These are phyloP conservation scores for Lysiphlebus fabarum DNA, from an alignment of 1,140 invertebrate genomes.

Conservation along the genomic window DNA sequence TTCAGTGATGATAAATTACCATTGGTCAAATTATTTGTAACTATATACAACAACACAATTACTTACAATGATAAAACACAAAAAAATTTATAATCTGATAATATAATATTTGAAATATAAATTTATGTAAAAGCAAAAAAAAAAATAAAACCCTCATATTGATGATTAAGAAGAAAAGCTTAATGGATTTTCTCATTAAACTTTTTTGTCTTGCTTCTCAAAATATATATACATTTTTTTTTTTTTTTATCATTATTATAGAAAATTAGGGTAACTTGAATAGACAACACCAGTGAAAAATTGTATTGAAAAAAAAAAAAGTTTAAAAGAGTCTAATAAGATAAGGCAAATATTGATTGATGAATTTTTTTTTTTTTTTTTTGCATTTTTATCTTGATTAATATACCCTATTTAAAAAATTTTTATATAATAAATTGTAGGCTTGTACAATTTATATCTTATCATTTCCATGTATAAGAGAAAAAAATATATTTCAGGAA, in stretches of 20 bases:
- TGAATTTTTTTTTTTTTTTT: too few relatives aligned
- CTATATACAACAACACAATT: not conserved
- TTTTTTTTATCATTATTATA: constrained; percentile 15
- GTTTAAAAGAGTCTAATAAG: too few relatives aligned
- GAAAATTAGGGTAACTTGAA: not conserved
- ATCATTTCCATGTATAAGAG: not conserved
- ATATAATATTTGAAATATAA: not conserved
- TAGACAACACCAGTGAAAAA: too few relatives aligned
- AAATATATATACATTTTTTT: constrained; percentile 18
- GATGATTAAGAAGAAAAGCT: constrained; percentile 30
- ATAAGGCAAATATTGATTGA: too few relatives aligned
- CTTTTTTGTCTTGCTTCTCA: constrained; percentile 11
- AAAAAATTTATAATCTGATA: not conserved
- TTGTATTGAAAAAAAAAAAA: too few relatives aligned
- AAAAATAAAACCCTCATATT: not conserved
- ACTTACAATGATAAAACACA: not conserved
- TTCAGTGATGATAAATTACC: not conserved
- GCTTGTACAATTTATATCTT: too few relatives aligned
- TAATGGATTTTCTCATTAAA: constrained; percentile 36
- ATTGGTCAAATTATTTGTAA: not conserved
- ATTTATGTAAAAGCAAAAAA: not conserved
- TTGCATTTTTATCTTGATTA: too few relatives aligned
- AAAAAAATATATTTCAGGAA: constrained; percentile 13
- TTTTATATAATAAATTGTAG: too few relatives aligned
- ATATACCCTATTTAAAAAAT: too few relatives aligned